phyloP scores from a whole-genome alignment of 1,140 invertebrate genomes.

The Drosophila mayri region DNA sequence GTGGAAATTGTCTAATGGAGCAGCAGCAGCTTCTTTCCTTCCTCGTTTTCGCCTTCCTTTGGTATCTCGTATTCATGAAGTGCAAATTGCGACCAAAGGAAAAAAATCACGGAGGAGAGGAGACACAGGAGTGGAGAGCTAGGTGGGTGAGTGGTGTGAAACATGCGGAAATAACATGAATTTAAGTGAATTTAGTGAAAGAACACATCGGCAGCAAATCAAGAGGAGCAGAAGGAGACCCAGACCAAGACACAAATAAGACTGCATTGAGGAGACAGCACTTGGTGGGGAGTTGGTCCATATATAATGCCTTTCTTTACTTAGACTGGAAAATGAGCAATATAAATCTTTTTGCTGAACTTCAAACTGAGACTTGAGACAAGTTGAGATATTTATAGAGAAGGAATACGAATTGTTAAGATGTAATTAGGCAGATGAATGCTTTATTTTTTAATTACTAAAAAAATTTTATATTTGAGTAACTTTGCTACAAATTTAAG shows the following conservation, averaged over 20 bases:
- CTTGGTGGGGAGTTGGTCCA: neutral
- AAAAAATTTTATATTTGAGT: too few relatives aligned
- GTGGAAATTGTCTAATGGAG: constrained; percentile 80
- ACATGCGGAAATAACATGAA: constrained; percentile 80
- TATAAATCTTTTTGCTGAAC: constrained; percentile 36
- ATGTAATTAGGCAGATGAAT: neutral
- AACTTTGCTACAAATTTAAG: neutral
- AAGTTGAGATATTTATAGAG: too few relatives aligned
- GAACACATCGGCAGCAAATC: constrained; percentile 79
- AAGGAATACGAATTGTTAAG: too few relatives aligned
- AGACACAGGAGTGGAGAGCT: neutral
- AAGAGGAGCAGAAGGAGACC: constrained; percentile 19
- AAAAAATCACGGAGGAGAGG: constrained; percentile 30
- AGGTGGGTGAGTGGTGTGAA: constrained; percentile 51
- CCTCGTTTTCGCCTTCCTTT: neutral
- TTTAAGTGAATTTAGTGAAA: constrained; percentile 83
- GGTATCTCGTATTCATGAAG: constrained; percentile 76
- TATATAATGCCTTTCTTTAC: neutral
- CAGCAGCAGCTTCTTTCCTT: constrained; percentile 45
- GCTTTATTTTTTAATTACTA: too few relatives aligned
- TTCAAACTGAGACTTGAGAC: neutral
- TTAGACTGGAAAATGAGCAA: constrained; percentile 10
- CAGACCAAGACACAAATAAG: constrained; percentile 16
- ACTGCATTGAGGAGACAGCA: constrained; percentile 15
- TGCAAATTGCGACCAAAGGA: constrained; percentile 72